Percentiles rank a stretch among this genome's conserved stretches.
Conservation (phyloP, 2,797 vertebrate species). For the Alouatta caraya region DNA sequence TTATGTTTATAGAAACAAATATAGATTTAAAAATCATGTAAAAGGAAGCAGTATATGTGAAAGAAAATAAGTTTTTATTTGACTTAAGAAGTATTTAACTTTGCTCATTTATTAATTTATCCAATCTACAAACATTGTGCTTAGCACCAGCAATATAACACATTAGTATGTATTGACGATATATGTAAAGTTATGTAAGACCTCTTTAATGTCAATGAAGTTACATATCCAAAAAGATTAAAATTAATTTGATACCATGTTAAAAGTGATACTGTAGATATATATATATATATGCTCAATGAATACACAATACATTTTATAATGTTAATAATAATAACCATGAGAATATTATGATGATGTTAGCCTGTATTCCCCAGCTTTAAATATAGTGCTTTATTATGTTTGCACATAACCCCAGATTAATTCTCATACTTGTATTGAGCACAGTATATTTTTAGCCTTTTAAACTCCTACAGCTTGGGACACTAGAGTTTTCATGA, state of each 20-base stretch:
- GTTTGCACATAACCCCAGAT: not conserved
- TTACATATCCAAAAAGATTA: not conserved
- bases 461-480: not conserved
- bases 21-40: conserved; percentile 38
- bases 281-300: not conserved
- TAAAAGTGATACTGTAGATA: not conserved
- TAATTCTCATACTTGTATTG: not conserved
- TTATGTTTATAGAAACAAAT: conserved; percentile 36
- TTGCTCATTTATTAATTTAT: not conserved
- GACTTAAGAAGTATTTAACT: not conserved
- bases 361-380: not conserved
- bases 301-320: not conserved
- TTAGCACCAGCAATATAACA: not conserved
- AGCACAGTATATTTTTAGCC: not conserved
- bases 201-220: not conserved
- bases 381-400: not conserved
- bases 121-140: not conserved
- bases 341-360: not conserved
- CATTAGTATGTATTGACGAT: not conserved
- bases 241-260: not conserved
- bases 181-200: not conserved
- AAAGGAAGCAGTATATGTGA: not conserved
- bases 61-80: conserved; percentile 26
- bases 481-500: not conserved
- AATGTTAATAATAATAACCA: not conserved